Evolutionary conservation across 2,888 invertebrate species (phyloP).

Genomic region (Terebella lapidaria): DNA sequence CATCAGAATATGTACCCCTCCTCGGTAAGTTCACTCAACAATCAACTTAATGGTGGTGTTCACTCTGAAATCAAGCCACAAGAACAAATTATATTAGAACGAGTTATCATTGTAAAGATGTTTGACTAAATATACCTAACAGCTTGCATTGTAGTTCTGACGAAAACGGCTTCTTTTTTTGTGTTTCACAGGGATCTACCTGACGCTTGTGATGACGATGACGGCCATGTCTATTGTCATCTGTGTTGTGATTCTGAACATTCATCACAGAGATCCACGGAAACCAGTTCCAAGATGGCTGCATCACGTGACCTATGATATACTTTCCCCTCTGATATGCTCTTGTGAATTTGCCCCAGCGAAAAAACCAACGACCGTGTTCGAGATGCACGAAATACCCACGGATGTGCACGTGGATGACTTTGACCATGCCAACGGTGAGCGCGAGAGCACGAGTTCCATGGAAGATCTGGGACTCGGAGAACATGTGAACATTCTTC

Average conservation of each 20-base stretch:
- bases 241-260: slow-evolving; percentile 26
- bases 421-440: background rate
- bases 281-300: slow-evolving; percentile 25
- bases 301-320: slow-evolving; percentile 15
- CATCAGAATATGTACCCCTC: slow-evolving; percentile 28
- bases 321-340: slow-evolving; percentile 18
- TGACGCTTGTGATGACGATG: slow-evolving; percentile 27
- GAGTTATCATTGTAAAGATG: too few relatives aligned
- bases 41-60: too few relatives aligned
- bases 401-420: background rate
- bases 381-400: slow-evolving; percentile 16
- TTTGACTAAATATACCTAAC: too few relatives aligned
- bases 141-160: too few relatives aligned
- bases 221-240: slow-evolving; percentile 26
- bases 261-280: slow-evolving; percentile 25
- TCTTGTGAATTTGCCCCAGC: background rate
- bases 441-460: background rate
- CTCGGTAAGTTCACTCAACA: slow-evolving; percentile 20
- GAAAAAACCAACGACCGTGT: slow-evolving; percentile 6
- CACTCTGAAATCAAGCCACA: too few relatives aligned
- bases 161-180: too few relatives aligned
- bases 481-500: slow-evolving; percentile 4
- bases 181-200: slow-evolving; percentile 27
- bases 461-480: background rate
- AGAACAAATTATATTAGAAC: too few relatives aligned